Evolutionary conservation across 2,113 vertebrate species (phyloP).

Genomic region (Coregonus clupeaformis): DNA sequence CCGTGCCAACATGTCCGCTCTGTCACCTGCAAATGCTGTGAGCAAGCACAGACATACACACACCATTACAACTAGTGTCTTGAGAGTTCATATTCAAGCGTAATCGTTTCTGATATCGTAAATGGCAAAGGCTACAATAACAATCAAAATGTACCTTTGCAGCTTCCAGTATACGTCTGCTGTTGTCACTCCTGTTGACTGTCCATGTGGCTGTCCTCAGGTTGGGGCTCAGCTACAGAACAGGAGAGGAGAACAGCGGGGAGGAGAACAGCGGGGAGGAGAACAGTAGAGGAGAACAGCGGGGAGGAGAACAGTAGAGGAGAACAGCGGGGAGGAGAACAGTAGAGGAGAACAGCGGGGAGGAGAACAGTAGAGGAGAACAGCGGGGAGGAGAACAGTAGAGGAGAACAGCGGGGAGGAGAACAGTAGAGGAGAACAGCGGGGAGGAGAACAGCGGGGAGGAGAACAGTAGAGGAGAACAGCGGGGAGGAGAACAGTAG

Average conservation of each 20-base stretch:
- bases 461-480: no score
- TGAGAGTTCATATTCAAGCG: background rate
- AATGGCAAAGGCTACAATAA: background rate
- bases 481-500: no score
- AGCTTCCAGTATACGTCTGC: constrained; percentile 73
- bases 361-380: background rate
- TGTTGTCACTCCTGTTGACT: constrained; percentile 57
- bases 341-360: background rate
- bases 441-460: no score
- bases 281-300: no score
- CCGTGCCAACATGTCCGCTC: constrained; percentile 94
- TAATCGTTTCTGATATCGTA: background rate
- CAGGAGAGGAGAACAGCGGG: background rate
- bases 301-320: no score
- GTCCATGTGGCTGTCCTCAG: constrained; percentile 71
- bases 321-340: background rate
- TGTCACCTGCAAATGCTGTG: constrained; percentile 75
- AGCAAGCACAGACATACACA: background rate
- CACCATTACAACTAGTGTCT: background rate
- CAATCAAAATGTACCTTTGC: constrained; percentile 73
- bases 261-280: no score
- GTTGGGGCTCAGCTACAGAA: constrained; percentile 56
- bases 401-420: background rate
- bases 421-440: background rate
- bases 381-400: background rate